phyloP scores from a whole-genome alignment of 2,797 vertebrate genomes.

The Enteromius anoplus region DNA sequence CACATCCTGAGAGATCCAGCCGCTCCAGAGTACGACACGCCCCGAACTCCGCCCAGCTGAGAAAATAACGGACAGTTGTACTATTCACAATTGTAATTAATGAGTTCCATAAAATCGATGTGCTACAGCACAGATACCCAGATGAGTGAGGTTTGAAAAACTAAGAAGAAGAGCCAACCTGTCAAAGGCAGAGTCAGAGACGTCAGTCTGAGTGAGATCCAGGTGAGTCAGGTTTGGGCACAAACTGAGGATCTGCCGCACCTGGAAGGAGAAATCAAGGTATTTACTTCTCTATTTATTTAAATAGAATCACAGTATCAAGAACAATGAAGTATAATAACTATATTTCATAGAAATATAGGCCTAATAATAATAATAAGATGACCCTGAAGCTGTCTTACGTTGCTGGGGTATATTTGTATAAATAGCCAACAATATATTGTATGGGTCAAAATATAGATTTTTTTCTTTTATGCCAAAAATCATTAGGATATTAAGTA shows the following conservation, averaged over 20 bases:
- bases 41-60: conserved; percentile 87
- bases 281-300: background rate
- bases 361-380: too few species aligned
- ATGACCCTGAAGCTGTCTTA: too few species aligned
- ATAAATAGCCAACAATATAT: too few species aligned
- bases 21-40: conserved; percentile 86
- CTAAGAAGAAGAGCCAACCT: conserved; percentile 74
- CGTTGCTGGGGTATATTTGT: too few species aligned
- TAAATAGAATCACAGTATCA: too few species aligned
- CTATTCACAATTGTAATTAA: background rate
- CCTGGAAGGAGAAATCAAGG: conserved; percentile 68
- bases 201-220: conserved; percentile 94
- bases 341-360: too few species aligned
- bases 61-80: background rate
- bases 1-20: conserved; percentile 95
- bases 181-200: conserved; percentile 95
- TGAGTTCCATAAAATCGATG: background rate
- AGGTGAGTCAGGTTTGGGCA: conserved; percentile 92
- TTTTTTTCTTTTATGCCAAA: too few species aligned
- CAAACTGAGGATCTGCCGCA: conserved; percentile 91
- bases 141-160: too few species aligned
- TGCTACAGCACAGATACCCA: background rate
- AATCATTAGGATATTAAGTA: too few species aligned
- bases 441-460: too few species aligned
- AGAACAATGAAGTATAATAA: too few species aligned